These are phyloP conservation scores for Cheumatopsyche charites DNA, from an alignment of 1,140 invertebrate species.

Conservation along the genomic window DNA sequence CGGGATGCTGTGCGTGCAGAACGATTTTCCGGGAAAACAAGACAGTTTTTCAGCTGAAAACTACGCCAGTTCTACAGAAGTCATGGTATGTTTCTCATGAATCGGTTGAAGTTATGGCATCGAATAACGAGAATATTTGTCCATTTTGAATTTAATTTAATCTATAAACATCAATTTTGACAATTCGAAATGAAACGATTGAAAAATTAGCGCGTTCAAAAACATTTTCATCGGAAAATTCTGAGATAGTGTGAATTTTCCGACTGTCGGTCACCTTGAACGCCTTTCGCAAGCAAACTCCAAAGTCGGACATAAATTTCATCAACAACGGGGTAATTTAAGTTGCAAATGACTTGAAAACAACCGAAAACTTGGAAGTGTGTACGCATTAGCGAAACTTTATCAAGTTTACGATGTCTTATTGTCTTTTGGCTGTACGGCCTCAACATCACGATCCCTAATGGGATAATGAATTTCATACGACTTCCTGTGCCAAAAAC, in stretches of 20 bases:
- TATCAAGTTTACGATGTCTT: conserved; percentile 47
- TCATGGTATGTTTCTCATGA: too few relatives aligned
- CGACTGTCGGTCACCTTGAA: too few relatives aligned
- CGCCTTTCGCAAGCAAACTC: neutral
- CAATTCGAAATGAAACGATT: too few relatives aligned
- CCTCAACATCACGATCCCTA: conserved; percentile 38
- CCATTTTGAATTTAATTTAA: too few relatives aligned
- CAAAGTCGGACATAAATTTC: conserved; percentile 28
- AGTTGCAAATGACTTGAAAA: conserved; percentile 48
- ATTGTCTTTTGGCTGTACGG: conserved; percentile 43
- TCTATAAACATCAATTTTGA: too few relatives aligned
- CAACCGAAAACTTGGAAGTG: conserved; percentile 46
- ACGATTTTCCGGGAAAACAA: conserved; percentile 14
- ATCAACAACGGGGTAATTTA: conserved; percentile 39
- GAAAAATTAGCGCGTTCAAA: too few relatives aligned
- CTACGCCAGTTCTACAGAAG: too few relatives aligned
- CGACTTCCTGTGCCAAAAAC: conserved; percentile 40
- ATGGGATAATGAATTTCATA: conserved; percentile 46
- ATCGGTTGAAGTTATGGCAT: too few relatives aligned
- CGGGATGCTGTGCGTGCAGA: conserved; percentile 18
- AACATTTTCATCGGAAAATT: too few relatives aligned
- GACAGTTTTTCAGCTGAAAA: too few relatives aligned
- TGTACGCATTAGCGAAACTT: conserved; percentile 46
- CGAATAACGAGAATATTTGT: too few relatives aligned
- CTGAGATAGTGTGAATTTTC: too few relatives aligned